These are phyloP conservation scores for Rhabdomys pumilio DNA, from an alignment of 2,797 vertebrate species.

Conservation along the genomic window DNA sequence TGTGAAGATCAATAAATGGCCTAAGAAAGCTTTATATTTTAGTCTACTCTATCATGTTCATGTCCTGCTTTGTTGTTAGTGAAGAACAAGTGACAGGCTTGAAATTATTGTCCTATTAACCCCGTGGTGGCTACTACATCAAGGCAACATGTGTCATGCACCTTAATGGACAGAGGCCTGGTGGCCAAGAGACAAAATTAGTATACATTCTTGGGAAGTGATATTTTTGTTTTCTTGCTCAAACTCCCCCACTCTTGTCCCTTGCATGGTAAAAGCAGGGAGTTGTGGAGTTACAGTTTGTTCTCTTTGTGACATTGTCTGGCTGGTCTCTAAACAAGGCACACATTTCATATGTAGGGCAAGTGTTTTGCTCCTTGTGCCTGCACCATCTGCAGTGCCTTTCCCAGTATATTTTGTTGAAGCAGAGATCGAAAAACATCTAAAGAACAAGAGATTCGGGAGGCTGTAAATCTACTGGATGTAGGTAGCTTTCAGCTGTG, in stretches of 20 bases:
- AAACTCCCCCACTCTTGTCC: not conserved
- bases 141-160: not conserved
- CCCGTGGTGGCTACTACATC: constrained; percentile 12
- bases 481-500: constrained; percentile 84
- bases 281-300: constrained; percentile 36
- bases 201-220: not conserved
- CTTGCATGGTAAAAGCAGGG: constrained; percentile 28
- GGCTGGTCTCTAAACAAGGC: constrained; percentile 65
- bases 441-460: constrained; percentile 78
- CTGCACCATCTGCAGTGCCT: constrained; percentile 1
- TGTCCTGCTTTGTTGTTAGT: constrained; percentile 5
- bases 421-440: constrained; percentile 76
- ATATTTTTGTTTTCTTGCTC: not conserved
- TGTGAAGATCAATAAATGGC: not conserved
- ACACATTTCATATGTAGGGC: constrained; percentile 31
- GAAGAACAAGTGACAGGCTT: constrained; percentile 1
- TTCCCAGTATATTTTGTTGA: constrained; percentile 77
- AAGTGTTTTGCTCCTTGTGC: constrained; percentile 25
- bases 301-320: constrained; percentile 13
- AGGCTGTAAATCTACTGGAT: constrained; percentile 85
- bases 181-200: constrained; percentile 16
- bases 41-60: not conserved
- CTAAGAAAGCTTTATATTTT: not conserved
- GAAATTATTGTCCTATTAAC: constrained; percentile 47
- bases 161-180: not conserved